phyloP scores from a whole-genome alignment of 2,113 vertebrate genomes.

The Atrichornis clamosus region DNA sequence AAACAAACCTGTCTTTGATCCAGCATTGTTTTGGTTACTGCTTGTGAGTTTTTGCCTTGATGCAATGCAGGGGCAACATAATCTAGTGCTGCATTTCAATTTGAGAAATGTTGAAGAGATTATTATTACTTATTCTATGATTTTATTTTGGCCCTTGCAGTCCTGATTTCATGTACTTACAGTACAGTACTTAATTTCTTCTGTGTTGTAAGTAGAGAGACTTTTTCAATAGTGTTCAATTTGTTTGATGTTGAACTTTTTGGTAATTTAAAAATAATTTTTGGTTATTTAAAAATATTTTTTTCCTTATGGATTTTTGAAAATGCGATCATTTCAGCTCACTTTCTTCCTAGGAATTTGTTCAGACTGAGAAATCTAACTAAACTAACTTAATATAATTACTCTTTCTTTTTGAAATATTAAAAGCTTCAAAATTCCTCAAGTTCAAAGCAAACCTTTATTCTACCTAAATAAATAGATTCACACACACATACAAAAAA shows the following conservation, averaged over 20 bases:
- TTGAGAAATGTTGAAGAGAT: not conserved
- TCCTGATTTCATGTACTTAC: not conserved
- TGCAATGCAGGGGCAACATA: not conserved
- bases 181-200: not conserved
- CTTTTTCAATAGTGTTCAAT: not conserved
- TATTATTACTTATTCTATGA: not conserved
- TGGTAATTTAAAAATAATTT: rapidly evolving
- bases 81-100: not conserved
- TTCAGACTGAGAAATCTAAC: not conserved
- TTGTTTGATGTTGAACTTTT: not conserved
- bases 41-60: not conserved
- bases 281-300: not conserved
- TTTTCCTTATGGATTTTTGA: not conserved
- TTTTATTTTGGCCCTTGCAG: not conserved
- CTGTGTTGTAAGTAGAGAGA: not conserved
- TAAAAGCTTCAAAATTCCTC: not conserved
- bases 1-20: not conserved
- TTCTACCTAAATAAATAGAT: not conserved
- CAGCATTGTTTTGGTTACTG: not conserved
- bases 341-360: not conserved
- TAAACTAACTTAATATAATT: not conserved
- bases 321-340: not conserved
- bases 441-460: not conserved
- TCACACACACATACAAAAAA: not conserved
- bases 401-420: not conserved